phyloP scores from a whole-genome alignment of 2,797 vertebrate species.

The Oryzias sinensis region DNA sequence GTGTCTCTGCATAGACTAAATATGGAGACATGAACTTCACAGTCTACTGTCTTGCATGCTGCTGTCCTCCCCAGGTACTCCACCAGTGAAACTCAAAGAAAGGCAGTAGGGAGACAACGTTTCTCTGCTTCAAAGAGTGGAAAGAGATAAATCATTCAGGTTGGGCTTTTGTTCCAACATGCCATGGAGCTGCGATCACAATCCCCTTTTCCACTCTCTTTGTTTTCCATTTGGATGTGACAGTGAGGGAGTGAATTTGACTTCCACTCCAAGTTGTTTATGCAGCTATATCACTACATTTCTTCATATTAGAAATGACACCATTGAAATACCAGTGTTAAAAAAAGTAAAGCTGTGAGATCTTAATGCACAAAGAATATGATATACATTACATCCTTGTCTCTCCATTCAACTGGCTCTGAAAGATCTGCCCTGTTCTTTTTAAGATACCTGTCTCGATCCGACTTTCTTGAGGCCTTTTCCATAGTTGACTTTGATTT shows the following conservation, averaged over 20 bases:
- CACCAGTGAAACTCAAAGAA: slow-evolving; percentile 57
- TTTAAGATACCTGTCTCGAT: too few relatives aligned
- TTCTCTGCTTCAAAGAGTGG: slow-evolving; percentile 68
- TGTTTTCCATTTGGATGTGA: slow-evolving; percentile 79
- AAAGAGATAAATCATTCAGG: slow-evolving; percentile 82
- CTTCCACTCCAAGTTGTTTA: slow-evolving; percentile 79
- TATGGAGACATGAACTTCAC: slow-evolving; percentile 68
- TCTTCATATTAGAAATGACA: slow-evolving; percentile 80
- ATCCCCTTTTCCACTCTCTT: slow-evolving; percentile 75
- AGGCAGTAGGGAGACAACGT: slow-evolving; percentile 59
- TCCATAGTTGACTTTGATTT: too few relatives aligned
- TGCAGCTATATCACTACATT: slow-evolving; percentile 80
- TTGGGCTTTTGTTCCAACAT: slow-evolving; percentile 79
- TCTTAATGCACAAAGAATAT: neutral
- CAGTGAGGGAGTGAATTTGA: slow-evolving; percentile 67
- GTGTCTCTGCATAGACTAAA: slow-evolving; percentile 67
- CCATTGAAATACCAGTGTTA: slow-evolving; percentile 61
- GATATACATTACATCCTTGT: too few relatives aligned
- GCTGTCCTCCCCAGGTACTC: slow-evolving; percentile 74
- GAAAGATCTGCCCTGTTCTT: too few relatives aligned
- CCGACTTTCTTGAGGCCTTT: too few relatives aligned
- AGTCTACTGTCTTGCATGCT: slow-evolving; percentile 61
- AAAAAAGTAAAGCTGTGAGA: slow-evolving; percentile 66
- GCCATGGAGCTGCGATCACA: slow-evolving; percentile 77
- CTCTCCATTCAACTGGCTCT: too few relatives aligned